Conservation (phyloP, 2,888 invertebrate species). For the Itoplectis maculator region DNA sequence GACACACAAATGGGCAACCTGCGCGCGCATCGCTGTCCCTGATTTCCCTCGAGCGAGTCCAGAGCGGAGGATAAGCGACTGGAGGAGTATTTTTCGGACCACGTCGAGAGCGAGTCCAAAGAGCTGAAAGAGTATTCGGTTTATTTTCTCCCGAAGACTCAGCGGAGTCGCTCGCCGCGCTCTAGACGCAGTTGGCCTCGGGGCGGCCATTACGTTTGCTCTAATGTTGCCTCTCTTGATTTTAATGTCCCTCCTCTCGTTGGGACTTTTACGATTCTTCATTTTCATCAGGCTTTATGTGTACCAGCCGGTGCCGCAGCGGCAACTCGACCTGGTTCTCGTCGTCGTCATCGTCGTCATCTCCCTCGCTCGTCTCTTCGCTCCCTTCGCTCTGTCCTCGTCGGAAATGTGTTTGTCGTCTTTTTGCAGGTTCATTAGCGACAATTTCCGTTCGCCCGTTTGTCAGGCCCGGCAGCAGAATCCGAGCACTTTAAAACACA, state of each 20-base stretch:
- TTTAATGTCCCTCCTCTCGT: slow-evolving; percentile 76
- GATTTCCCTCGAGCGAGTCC: slow-evolving; percentile 7
- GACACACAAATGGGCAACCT: neutral
- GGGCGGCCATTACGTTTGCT: slow-evolving; percentile 75
- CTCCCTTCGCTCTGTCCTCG: slow-evolving; percentile 3
- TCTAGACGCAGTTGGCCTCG: slow-evolving; percentile 69
- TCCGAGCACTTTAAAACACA: neutral
- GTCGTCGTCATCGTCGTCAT: neutral
- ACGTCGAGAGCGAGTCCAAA: no score
- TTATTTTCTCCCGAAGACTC: slow-evolving; percentile 46
- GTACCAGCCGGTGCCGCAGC: slow-evolving; percentile 58
- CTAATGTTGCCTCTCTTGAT: slow-evolving; percentile 77
- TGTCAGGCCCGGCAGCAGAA: slow-evolving; percentile 48
- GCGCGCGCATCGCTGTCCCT: neutral
- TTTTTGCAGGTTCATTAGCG: slow-evolving; percentile 71
- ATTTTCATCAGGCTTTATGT: slow-evolving; percentile 77
- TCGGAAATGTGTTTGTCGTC: slow-evolving; percentile 44
- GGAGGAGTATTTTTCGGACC: neutral
- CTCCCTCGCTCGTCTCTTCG: neutral
- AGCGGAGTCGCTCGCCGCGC: slow-evolving; percentile 50
- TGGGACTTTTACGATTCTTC: slow-evolving; percentile 79
- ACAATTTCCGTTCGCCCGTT: slow-evolving; percentile 67
- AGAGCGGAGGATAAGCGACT: slow-evolving; percentile 14
- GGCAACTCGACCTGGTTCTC: slow-evolving; percentile 2
- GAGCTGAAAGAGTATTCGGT: neutral